These are phyloP conservation scores for Arnoldichthys spilopterus DNA, from an alignment of 2,797 vertebrate species.

Conservation along the genomic window DNA sequence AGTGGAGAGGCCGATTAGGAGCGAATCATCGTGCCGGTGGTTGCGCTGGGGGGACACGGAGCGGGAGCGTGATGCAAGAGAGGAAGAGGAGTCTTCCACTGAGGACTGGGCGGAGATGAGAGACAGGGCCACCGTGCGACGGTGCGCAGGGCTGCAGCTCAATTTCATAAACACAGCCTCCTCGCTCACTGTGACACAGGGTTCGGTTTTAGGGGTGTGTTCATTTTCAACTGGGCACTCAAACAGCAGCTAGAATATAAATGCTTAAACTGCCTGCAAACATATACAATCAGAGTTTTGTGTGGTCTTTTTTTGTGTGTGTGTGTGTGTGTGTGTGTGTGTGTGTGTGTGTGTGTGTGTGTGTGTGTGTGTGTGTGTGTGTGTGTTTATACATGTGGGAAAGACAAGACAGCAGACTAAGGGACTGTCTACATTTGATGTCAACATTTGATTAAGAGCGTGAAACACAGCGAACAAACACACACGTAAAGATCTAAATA, in stretches of 20 bases:
- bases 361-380: background rate
- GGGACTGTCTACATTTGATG: background rate
- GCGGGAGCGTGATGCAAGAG: conserved; percentile 81
- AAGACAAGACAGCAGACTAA: background rate
- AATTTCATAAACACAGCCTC: conserved; percentile 86
- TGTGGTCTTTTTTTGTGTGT: no score
- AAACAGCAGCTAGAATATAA: background rate
- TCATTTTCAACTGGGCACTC: no score
- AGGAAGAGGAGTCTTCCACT: conserved; percentile 84
- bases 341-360: no score
- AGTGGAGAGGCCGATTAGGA: conserved; percentile 93
- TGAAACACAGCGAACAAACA: background rate
- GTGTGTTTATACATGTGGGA: background rate
- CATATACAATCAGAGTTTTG: background rate
- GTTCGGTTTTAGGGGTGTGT: background rate
- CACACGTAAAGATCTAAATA: background rate
- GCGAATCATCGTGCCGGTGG: conserved; percentile 80
- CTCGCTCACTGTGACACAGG: conserved; percentile 56
- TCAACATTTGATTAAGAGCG: no score
- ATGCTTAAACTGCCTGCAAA: background rate
- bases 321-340: no score
- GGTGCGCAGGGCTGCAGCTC: conserved; percentile 74
- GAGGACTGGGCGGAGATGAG: conserved; percentile 86
- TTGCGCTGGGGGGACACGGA: conserved; percentile 88
- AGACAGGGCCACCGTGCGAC: conserved; percentile 75